Evolutionary conservation across 2,113 vertebrate species (phyloP), one percentile per base, ranked within the genome.

Genomic region (Caranx melampygus): DNA sequence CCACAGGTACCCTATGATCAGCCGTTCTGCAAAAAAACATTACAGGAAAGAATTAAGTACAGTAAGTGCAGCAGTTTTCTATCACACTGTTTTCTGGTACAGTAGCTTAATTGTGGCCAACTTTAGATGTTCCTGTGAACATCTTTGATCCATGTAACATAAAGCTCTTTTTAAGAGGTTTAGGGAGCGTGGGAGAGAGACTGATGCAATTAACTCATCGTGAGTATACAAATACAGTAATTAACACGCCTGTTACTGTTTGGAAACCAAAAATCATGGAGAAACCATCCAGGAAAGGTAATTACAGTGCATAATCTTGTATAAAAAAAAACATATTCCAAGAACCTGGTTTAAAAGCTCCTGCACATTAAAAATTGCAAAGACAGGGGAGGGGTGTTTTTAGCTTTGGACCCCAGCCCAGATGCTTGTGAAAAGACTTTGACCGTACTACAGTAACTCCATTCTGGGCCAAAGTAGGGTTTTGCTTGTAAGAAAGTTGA

Each of bases 321-420:
- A 79, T 78, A 66, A 85, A 42, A 37, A 81, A 68, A 65, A 88
- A 72, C 61, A 78, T 54, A 69, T 80, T 81, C 64, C 40, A 80
- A 79, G 58, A 80, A 63, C 64, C 83, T 89, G 72, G 76, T 84
- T 68, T 87, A 76, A 90, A 81, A 77, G 75, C 64, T 62, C 5
- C 13, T 57, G 47, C 11, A 26, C 64, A 69, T 84, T 84, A 87
- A 84, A 78, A 87, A 75, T 54, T 72, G 62, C 59, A 81, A 64
- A 73, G 65, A 54, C 62, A 57, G 70, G 65, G 51, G 54, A 63
- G 16, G 49, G 82, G 40, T 4, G 3, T 13, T 47, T 47, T 69
- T 70, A 73, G 62, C 40, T 13, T 77, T 88, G 84, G 81, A 74
- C 18, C 20, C 4, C 16, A 65, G 81, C 85, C 81, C 79, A 78